Base-by-base conservation (phyloP, 2,888 invertebrate species). In the Andrena camellia region DNA sequence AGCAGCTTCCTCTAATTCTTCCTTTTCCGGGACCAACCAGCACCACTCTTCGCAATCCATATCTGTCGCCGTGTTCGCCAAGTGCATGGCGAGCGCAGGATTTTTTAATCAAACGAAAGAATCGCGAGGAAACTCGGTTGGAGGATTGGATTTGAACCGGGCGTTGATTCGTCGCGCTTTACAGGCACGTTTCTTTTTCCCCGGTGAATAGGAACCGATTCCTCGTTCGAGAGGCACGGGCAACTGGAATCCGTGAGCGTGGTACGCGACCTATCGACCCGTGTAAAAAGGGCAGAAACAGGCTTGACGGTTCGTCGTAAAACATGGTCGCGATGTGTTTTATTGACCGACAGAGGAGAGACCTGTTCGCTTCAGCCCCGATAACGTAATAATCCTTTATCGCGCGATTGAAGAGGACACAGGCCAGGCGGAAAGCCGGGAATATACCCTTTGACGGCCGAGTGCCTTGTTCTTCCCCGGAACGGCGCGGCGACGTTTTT, bases 341-440 rank as follows among this genome's bases (percentile, higher is more conserved):
- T 81, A 84, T 77, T 77, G 80, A 83, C 67, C 80, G 84, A 78
- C 71, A 33, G 42, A 64, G 33, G 23, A 71, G n/a, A 59, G 59
- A 64, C 59, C 60, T 66, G 66, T 66, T 80, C 66, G 35, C 57
- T 52, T 13, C 66, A 70, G 57, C 48, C 42, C 66, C 84, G 85
- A 84, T 84, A 84, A 85, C 78, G 81, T 78, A 74, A 85, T 85
- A 85, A 85, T 85, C 84, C 81, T 85, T 85, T 85, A 85, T 85
- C 85, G 85, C 62, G 68, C 85, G 71, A 84, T 84, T 80, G 84
- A 77, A 81, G 81, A 83, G 84, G 64, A 84, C 63, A 52, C 48
- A n/a, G 42, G 48, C 48, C 59, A 60, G 59, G 68, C 50, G 74
- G 74, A 75, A 68, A 68, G 74, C 62, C 17, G 31, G 48, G 75